phyloP scores from a whole-genome alignment of 1,140 invertebrate species.

The Hestina assimilis region DNA sequence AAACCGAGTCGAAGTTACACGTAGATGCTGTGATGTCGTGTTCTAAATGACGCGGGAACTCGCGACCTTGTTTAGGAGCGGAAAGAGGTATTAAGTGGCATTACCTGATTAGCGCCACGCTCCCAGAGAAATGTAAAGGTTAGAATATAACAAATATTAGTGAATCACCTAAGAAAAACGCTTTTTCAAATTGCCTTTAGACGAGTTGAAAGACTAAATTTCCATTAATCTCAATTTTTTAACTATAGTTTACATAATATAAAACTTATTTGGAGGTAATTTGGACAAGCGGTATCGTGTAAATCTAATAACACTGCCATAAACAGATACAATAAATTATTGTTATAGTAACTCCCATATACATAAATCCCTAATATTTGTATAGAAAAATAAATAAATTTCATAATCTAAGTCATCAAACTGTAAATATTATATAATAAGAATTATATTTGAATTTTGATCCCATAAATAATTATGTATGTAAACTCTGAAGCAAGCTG shows the following conservation, averaged over 20 bases:
- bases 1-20: neutral
- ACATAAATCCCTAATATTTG: slow-evolving; percentile 8
- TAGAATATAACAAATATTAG: slow-evolving; percentile 17
- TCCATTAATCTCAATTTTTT: slow-evolving; percentile 1
- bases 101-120: slow-evolving; percentile 28
- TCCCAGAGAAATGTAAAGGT: slow-evolving; percentile 10
- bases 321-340: neutral
- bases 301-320: slow-evolving; percentile 5
- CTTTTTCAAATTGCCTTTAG: slow-evolving; percentile 12
- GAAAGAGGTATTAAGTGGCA: slow-evolving; percentile 38
- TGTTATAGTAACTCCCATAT: neutral
- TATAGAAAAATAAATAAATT: slow-evolving; percentile 20
- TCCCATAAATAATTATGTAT: neutral
- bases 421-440: slow-evolving; percentile 21
- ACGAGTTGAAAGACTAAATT: slow-evolving; percentile 4
- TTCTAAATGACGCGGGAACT: slow-evolving; percentile 9
- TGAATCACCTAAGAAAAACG: slow-evolving; percentile 4
- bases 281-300: neutral
- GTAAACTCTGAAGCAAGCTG: slow-evolving; percentile 5
- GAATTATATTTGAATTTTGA: slow-evolving; percentile 1
- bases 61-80: slow-evolving; percentile 21
- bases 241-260: slow-evolving; percentile 2
- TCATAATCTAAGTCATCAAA: slow-evolving; percentile 21
- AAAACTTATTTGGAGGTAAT: slow-evolving; percentile 11
- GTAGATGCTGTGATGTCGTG: neutral